A percentile compares a stretch with the other conserved stretches of the same genome.
phyloP scores from a whole-genome alignment of 2,113 vertebrate species.

The Tympanuchus pallidicinctus region DNA sequence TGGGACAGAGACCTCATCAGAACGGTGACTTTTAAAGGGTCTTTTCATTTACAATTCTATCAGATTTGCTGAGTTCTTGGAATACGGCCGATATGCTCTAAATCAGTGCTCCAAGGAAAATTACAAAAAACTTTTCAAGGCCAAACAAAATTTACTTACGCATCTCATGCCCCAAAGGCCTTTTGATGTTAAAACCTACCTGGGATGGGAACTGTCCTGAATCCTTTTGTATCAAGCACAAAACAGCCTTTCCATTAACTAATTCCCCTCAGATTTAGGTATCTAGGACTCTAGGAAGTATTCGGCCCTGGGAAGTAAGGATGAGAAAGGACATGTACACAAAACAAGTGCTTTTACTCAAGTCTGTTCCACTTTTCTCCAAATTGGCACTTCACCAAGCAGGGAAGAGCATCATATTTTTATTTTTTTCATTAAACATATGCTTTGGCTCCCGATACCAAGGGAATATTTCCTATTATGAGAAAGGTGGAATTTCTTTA shows the following conservation, averaged over 20 bases:
- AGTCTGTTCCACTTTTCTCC: background rate
- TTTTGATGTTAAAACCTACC: background rate
- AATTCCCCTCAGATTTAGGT: background rate
- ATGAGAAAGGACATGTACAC: background rate
- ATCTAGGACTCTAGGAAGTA: background rate
- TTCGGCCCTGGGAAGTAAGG: background rate
- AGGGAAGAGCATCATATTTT: background rate
- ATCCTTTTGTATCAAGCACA: background rate
- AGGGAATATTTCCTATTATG: background rate
- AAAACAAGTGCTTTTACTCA: background rate
- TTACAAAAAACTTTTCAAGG: background rate
- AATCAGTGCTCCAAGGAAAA: background rate
- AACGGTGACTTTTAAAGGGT: background rate
- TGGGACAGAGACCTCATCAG: background rate
- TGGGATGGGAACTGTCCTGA: background rate
- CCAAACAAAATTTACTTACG: background rate
- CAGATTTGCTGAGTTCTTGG: conserved; percentile 10
- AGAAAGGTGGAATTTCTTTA: background rate
- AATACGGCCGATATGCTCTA: background rate
- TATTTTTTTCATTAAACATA: background rate
- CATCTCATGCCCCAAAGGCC: background rate
- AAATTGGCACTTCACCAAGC: background rate
- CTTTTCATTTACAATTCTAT: background rate
- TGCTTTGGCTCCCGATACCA: background rate
- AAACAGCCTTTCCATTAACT: background rate